phyloP scores from a whole-genome alignment of 2,797 vertebrate species.

The Propithecus perrieri region DNA sequence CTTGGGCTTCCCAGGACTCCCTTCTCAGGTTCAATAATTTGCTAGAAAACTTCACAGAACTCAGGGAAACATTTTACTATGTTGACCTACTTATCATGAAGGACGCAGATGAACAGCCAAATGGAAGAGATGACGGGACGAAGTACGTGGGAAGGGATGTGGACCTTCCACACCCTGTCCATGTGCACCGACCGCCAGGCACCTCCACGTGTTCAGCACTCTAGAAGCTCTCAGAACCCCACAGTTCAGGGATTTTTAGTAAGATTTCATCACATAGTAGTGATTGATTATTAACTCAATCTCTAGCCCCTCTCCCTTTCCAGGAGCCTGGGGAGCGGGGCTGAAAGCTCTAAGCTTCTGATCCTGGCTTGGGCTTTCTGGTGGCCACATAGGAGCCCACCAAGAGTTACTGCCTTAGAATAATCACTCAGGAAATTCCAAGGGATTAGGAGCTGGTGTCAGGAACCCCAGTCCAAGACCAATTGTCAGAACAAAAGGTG shows the following conservation, averaged over 20 bases:
- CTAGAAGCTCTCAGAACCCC: background rate
- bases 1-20: background rate
- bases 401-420: background rate
- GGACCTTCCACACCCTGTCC: background rate
- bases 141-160: rapidly evolving
- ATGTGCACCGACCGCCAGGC: background rate
- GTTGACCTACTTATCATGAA: background rate
- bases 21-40: background rate
- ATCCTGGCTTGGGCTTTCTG: background rate
- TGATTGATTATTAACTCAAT: background rate
- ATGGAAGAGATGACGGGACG: too few species aligned
- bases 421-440: background rate
- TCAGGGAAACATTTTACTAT: background rate
- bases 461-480: background rate
- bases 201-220: rapidly evolving
- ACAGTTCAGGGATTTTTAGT: background rate
- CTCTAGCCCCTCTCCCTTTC: background rate
- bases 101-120: background rate
- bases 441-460: background rate
- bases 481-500: background rate
- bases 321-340: rapidly evolving
- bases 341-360: background rate
- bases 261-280: background rate
- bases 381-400: too few species aligned
- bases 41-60: background rate